Percentiles rank a stretch among this genome's conserved stretches.
These are phyloP conservation scores for Steinernema feltiae DNA, from an alignment of 1,140 invertebrate genomes.

Conservation along the genomic window DNA sequence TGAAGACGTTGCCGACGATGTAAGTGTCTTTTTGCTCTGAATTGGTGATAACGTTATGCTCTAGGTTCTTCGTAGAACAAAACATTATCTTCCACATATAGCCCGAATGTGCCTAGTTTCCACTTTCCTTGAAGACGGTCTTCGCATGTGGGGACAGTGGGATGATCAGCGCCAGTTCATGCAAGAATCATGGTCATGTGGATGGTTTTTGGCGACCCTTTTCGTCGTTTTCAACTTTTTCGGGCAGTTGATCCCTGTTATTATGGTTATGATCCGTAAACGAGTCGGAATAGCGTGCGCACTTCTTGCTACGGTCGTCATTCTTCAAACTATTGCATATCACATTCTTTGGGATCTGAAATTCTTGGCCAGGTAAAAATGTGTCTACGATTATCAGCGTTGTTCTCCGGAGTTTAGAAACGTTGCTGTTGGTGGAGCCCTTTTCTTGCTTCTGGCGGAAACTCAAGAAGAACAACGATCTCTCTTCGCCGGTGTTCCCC, in stretches of 20 bases:
- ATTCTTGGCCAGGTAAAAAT: conserved; percentile 72
- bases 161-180: conserved; percentile 94
- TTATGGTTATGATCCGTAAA: conserved; percentile 81
- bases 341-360: conserved; percentile 94
- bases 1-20: conserved; percentile 89
- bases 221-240: conserved; percentile 88
- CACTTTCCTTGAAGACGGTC: conserved; percentile 96
- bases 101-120: conserved; percentile 94
- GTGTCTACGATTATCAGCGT: conserved; percentile 9
- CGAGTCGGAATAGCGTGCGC: conserved; percentile 90
- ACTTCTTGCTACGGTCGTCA: conserved; percentile 87
- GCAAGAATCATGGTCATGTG: conserved; percentile 93
- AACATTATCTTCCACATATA: conserved; percentile 85
- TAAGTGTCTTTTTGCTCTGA: conserved; percentile 61
- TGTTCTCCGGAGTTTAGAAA: conserved; percentile 66
- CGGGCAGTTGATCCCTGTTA: conserved; percentile 74
- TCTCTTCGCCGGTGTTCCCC: conserved; percentile 94
- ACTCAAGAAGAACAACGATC: conserved; percentile 67
- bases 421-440: conserved; percentile 86
- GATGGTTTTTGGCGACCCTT: conserved; percentile 80
- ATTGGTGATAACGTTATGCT: conserved; percentile 2
- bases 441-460: conserved; percentile 88
- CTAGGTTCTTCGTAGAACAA: conserved; percentile 60
- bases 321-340: conserved; percentile 70
- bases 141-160: conserved; percentile 99